A percentile compares a stretch with the other conserved stretches of the same genome.
phyloP scores from a whole-genome alignment of 2,797 vertebrate species.

The Pempheris klunzingeri region DNA sequence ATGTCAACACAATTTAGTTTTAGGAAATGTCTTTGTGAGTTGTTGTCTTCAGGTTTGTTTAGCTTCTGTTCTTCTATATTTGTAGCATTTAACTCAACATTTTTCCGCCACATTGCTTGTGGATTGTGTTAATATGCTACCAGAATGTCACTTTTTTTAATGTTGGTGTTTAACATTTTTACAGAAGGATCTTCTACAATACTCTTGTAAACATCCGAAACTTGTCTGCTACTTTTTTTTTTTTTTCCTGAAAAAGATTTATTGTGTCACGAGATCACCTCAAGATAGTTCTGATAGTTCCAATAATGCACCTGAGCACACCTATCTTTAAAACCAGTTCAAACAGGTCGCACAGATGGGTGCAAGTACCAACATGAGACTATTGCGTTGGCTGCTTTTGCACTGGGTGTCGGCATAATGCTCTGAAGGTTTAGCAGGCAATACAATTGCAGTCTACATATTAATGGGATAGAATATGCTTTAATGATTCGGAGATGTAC shows the following conservation, averaged over 20 bases:
- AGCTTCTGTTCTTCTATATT: not conserved
- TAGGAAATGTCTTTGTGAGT: not conserved
- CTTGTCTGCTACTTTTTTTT: not conserved
- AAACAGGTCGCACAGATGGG: too few species aligned
- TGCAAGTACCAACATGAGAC: too few species aligned
- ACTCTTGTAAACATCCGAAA: not conserved
- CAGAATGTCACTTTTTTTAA: not conserved
- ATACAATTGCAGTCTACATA: not conserved
- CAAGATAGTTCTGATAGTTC: not conserved
- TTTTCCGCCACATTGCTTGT: not conserved
- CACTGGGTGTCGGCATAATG: too few species aligned
- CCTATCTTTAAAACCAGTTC: too few species aligned
- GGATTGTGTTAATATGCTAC: not conserved
- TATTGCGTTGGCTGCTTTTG: too few species aligned
- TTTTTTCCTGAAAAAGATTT: not conserved
- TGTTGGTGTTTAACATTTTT: not conserved
- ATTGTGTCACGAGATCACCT: not conserved
- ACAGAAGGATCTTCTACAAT: not conserved
- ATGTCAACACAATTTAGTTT: constrained; percentile 39
- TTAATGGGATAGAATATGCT: too few species aligned
- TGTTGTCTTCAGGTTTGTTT: not conserved
- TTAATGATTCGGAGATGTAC: not conserved
- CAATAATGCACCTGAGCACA: too few species aligned
- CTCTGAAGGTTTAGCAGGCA: not conserved
- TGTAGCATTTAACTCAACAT: not conserved